Evolutionary conservation across 2,797 vertebrate species (phyloP).

Genomic region (Chrosomus eos): DNA sequence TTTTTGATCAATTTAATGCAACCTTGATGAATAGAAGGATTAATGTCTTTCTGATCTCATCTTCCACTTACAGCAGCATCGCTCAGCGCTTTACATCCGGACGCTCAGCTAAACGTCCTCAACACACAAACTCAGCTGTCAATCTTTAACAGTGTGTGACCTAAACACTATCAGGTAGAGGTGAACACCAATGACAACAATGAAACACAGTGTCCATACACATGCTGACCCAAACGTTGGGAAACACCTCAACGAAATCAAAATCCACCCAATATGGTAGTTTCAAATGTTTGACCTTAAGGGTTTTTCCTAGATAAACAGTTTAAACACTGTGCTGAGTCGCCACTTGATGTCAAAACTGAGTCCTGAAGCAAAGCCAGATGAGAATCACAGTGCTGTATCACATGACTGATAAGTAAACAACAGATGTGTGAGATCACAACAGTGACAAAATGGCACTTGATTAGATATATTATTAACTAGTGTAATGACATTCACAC

Average conservation of each 20-base stretch:
- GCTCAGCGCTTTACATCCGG: background rate
- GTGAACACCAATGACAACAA: background rate
- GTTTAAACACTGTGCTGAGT: background rate
- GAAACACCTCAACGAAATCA: background rate
- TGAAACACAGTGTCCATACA: background rate
- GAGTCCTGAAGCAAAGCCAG: background rate
- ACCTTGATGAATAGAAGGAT: background rate
- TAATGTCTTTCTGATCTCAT: background rate
- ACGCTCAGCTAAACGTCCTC: background rate
- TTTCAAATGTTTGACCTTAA: background rate
- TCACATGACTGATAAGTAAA: background rate
- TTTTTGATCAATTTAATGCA: too few species aligned
- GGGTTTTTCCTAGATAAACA: background rate
- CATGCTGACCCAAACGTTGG: background rate
- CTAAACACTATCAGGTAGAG: background rate
- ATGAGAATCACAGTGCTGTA: background rate
- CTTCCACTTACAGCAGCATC: background rate
- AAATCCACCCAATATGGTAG: background rate
- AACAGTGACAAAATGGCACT: background rate
- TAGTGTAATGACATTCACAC: background rate
- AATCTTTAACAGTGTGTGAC: background rate
- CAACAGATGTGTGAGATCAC: background rate
- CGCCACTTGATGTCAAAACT: background rate
- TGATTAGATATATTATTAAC: background rate
- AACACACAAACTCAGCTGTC: background rate